Evolutionary conservation across 2,113 vertebrate species (phyloP).

Genomic region (Rhipidura dahli): DNA sequence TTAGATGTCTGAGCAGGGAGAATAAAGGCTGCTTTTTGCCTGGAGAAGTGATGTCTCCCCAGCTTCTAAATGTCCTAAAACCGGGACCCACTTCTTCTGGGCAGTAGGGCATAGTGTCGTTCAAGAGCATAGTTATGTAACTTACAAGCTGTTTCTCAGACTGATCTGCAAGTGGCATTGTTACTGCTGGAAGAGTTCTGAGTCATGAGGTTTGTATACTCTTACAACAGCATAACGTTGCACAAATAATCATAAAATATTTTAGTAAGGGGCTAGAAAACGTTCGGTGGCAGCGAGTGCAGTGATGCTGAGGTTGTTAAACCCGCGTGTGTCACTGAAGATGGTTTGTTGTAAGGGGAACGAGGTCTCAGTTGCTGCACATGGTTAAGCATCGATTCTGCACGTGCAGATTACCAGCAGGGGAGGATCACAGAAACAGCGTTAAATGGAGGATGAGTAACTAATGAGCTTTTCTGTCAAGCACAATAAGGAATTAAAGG

Average conservation of each 20-base stretch:
- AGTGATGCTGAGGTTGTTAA: neutral
- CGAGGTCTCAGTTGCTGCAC: neutral
- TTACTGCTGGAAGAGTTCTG: neutral
- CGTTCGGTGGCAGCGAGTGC: neutral
- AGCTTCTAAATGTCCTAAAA: neutral
- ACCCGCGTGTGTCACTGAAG: neutral
- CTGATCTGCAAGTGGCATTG: neutral
- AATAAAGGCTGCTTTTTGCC: neutral
- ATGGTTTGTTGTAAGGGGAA: neutral
- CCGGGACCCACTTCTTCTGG: neutral
- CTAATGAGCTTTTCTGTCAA: neutral
- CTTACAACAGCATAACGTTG: neutral
- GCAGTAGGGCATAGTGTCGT: neutral
- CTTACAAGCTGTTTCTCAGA: neutral
- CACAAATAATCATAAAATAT: neutral
- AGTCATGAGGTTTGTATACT: neutral
- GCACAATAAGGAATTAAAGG: neutral
- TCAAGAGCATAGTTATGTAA: neutral
- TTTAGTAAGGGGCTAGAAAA: neutral
- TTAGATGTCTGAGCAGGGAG: neutral
- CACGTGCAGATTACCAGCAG: accelerated
- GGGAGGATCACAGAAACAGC: neutral
- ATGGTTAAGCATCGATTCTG: neutral
- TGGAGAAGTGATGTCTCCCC: neutral
- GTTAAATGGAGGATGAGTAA: neutral